Evolutionary conservation across 2,888 invertebrate genomes (phyloP).

Genomic region (Meliscaeva auricollis): DNA sequence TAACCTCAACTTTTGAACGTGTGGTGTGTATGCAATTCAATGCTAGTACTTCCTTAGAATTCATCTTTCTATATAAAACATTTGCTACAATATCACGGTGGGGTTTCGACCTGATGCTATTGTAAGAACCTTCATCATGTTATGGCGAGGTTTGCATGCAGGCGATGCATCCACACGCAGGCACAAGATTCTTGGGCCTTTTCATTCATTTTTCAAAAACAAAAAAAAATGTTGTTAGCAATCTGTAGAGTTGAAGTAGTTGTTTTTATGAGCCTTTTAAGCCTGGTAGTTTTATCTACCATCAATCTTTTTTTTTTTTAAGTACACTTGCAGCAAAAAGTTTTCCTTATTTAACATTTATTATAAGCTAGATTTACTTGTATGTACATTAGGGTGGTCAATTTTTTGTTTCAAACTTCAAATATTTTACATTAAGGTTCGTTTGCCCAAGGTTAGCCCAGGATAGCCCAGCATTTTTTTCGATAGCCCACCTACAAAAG

Average conservation of each 20-base stretch:
- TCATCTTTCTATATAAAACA: neutral
- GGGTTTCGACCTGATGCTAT: conserved; percentile 4
- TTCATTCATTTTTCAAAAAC: neutral
- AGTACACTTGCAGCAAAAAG: conserved; percentile 8
- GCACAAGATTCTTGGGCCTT: conserved; percentile 25
- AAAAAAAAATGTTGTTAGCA: conserved; percentile 4
- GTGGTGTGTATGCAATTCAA: conserved; percentile 4
- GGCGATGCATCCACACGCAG: neutral
- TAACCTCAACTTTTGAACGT: conserved; percentile 19
- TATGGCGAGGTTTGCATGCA: neutral
- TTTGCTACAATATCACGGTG: conserved; percentile 5
- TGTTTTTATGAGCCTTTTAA: conserved; percentile 10
- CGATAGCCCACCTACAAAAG: too few species aligned
- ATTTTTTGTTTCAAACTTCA: too few species aligned
- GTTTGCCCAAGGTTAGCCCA: too few species aligned
- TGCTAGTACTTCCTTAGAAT: neutral
- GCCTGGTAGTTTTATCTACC: conserved; percentile 3
- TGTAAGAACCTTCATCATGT: conserved; percentile 12
- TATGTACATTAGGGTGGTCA: too few species aligned
- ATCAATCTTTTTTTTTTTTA: neutral
- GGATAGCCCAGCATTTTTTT: too few species aligned
- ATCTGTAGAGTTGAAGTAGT: conserved; percentile 19
- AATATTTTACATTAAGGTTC: too few species aligned
- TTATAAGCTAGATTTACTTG: too few species aligned
- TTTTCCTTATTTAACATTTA: too few species aligned